Evolutionary conservation across 35 echinoderm and acorn worm species (phyloP), one percentile per base, ranked within the genome.

Genomic region (Holothuria glaberrima): DNA sequence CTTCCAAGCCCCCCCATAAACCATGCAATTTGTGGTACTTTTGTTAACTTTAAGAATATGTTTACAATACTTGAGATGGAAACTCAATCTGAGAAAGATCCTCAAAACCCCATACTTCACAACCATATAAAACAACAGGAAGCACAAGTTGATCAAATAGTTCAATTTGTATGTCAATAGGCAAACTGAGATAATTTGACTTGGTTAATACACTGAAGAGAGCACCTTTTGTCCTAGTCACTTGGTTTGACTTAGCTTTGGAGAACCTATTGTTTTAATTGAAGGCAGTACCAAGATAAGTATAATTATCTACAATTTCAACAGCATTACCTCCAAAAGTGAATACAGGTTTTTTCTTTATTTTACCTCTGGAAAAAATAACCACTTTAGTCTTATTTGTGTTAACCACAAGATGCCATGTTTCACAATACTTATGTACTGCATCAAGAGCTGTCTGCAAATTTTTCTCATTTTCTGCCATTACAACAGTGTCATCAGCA

Each of bases 401-500:
- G 33, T 75, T 89, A 10, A 89, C 67, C 0, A 31, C 4, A 9
- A 75, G 44, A 76, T 75, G n/a, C 70, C 68, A 89, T 12, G 52
- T 17, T 30, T 74, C 25, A 62, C 87, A 89, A 76, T 89, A 89
- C n/a, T 89, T 48, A 31, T 30, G 26, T 68, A 89, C 48, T 25
- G 64, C 70, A 74, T 89, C 75, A 25, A 89, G 31, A 89, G 87
- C 71, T 29, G 48, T 13, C 41, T 82, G 74, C 26, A 90, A 59
- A 44, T 90, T 36, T n/a, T 17, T 44, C 16, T 79, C 68, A 82
- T 82, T 82, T 90, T 82, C 89, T 14, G 89, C 58, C 4, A 82
- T 16, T 20, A 90, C 75, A 64, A 90, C 66, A 9, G 74, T 90
- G 59, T 90, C 89, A 34, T 90, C 74, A 25, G 89, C 89, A 65